These are phyloP conservation scores for Copsychus sechellarum DNA, from an alignment of 2,113 vertebrate genomes.

Conservation along the genomic window DNA sequence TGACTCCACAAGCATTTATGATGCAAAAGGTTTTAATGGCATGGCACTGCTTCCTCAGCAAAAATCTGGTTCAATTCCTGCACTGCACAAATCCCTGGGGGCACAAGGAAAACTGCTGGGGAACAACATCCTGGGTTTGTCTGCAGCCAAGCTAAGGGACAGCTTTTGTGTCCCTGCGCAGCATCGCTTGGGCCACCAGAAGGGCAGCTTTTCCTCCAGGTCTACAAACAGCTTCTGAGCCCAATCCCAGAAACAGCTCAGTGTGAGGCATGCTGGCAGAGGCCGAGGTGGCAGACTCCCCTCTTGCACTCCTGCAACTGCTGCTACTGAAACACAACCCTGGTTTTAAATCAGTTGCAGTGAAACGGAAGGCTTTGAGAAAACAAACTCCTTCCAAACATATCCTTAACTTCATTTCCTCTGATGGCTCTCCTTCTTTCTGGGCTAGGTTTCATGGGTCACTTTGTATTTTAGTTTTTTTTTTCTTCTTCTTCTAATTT, in stretches of 20 bases:
- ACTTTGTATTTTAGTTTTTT: neutral
- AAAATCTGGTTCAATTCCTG: neutral
- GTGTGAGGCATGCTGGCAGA: accelerated
- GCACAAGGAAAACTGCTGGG: neutral
- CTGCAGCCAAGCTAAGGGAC: neutral
- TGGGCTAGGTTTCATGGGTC: constrained; percentile 36
- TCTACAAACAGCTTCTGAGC: neutral
- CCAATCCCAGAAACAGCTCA: neutral
- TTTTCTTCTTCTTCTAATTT: constrained; percentile 11
- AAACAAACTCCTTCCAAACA: constrained; percentile 49
- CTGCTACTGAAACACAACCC: constrained; percentile 17
- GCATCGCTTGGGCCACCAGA: accelerated
- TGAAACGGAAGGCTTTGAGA: constrained; percentile 51
- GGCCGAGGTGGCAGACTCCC: neutral
- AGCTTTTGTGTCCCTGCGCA: accelerated
- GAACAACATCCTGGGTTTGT: neutral
- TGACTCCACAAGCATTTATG: neutral
- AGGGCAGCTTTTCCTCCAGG: neutral
- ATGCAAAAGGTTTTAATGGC: neutral
- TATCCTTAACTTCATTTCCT: constrained; percentile 61
- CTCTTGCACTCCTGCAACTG: neutral
- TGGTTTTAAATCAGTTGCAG: neutral
- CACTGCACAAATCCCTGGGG: neutral
- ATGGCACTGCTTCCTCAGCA: neutral
- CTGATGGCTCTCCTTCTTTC: constrained; percentile 14